Evolutionary conservation across 2,888 invertebrate genomes (phyloP).

Genomic region (Mamestra brassicae): DNA sequence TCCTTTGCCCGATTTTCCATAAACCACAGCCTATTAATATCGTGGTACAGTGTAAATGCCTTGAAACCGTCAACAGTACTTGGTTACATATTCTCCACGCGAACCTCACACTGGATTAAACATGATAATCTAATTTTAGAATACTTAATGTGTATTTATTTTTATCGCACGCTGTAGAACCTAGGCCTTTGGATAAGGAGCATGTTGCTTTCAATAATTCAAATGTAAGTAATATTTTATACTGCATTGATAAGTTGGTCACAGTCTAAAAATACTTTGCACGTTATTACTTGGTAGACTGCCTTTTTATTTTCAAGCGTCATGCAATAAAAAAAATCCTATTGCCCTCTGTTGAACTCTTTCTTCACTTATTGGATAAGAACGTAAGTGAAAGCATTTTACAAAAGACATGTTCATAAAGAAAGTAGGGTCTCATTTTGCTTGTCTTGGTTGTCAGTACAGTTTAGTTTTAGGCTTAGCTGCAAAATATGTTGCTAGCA

Average conservation of each 20-base stretch:
- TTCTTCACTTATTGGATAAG: not conserved
- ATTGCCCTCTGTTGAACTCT: constrained; percentile 3
- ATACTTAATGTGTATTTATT: constrained; percentile 34
- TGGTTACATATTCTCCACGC: constrained; percentile 44
- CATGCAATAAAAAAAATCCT: constrained; percentile 18
- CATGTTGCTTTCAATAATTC: constrained; percentile 19
- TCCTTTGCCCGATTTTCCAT: constrained; percentile 40
- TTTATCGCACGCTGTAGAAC: constrained; percentile 14
- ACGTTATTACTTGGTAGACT: not conserved
- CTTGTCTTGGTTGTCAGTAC: not conserved
- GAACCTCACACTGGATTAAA: constrained; percentile 28
- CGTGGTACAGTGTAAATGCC: constrained; percentile 23
- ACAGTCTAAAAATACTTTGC: constrained; percentile 21
- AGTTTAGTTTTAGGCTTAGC: not conserved
- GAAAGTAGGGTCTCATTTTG: not conserved
- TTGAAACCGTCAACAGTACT: constrained; percentile 36
- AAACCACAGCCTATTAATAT: constrained; percentile 42
- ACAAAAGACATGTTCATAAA: too few relatives aligned
- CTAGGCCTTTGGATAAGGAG: constrained; percentile 10
- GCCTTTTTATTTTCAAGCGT: constrained; percentile 15
- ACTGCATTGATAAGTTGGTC: constrained; percentile 17
- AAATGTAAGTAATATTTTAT: constrained; percentile 14
- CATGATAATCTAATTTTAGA: constrained; percentile 45
- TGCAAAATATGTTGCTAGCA: not conserved
- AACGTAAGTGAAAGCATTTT: not conserved